Conservation (phyloP, 2,797 vertebrate genomes). For the Myripristis jacobus region DNA sequence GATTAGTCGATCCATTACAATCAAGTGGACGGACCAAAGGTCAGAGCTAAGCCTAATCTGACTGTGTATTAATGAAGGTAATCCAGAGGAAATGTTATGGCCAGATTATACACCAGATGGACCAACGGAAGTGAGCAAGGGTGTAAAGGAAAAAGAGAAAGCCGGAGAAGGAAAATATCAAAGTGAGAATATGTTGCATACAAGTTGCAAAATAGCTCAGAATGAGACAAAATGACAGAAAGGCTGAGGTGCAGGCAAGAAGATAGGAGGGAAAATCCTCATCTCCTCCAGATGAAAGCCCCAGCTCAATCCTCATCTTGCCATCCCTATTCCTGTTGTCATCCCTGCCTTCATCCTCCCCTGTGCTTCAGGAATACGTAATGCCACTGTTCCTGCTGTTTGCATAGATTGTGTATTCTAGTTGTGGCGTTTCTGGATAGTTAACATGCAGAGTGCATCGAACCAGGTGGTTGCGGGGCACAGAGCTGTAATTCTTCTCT, state of each 20-base stretch:
- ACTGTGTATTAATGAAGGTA: constrained; percentile 38
- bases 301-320: constrained; percentile 19
- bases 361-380: constrained; percentile 38
- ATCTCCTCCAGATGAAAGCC: constrained; percentile 11
- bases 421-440: constrained; percentile 45
- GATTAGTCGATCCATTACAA: constrained; percentile 22
- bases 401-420: constrained; percentile 69
- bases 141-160: not conserved
- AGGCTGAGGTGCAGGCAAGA: not conserved
- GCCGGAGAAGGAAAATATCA: constrained; percentile 10
- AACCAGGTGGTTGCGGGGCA: constrained; percentile 62
- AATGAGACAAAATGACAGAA: not conserved
- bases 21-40: constrained; percentile 38
- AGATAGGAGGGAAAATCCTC: not conserved
- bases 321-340: constrained; percentile 24
- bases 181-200: constrained; percentile 11
- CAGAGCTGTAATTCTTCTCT: constrained; percentile 66
- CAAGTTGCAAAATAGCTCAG: constrained; percentile 30
- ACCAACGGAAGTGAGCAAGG: constrained; percentile 5
- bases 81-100: constrained; percentile 19
- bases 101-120: constrained; percentile 41
- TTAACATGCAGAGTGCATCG: constrained; percentile 70
- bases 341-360: not conserved
- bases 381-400: constrained; percentile 34
- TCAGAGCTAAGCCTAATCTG: constrained; percentile 44